Base-by-base conservation (phyloP, 2,888 invertebrate species). In the Antitype chi region DNA sequence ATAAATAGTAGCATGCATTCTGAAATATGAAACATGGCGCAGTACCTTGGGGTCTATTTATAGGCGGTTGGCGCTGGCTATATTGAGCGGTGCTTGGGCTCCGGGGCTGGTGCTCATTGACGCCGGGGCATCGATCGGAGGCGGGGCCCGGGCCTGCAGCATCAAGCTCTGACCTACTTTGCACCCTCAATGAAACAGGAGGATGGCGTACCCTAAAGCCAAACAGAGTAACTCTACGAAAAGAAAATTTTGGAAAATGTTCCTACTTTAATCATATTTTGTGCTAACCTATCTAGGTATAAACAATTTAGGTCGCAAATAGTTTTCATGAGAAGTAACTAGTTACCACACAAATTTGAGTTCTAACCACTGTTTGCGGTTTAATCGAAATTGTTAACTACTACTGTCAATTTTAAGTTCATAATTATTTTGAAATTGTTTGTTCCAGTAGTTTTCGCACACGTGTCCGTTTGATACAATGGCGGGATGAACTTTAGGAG, bases 131-230 rank as follows among this genome's bases (percentile, higher is more conserved):
- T 95, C 94, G 96, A 96, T 95, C 94, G 88, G 88, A 88, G 89
- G 87, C 89, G 90, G 90, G 85, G 90, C 91, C 91, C 91, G 91
- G 92, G 80, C 89, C 90, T 94, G 94, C 93, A 93, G 89, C 91
- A 87, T 76, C 91, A 88, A 92, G 92, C 90, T 90, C 81, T 95
- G 95, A 95, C 96, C 96, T 90, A 95, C 91, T 95, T 96, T 90
- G 87, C 90, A 89, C 91, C 91, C 92, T 96, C 95, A 96, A 96
- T 96, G 96, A 93, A 93, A 91, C 84, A 88, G 89, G 91, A 90
- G 90, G 89, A 85, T 88, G 82, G 85, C 85, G 76, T 69, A 74
- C 79, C 78, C 68, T 57, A 72, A 70, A 78, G n/a, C 32, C 32
- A 74, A 85, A 63, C 43, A 52, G 85, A 60, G 20, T 74, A 84